Evolutionary conservation across 2,797 vertebrate species (phyloP), one percentile per base, ranked within the genome.

Genomic region (Gymnocypris eckloni): DNA sequence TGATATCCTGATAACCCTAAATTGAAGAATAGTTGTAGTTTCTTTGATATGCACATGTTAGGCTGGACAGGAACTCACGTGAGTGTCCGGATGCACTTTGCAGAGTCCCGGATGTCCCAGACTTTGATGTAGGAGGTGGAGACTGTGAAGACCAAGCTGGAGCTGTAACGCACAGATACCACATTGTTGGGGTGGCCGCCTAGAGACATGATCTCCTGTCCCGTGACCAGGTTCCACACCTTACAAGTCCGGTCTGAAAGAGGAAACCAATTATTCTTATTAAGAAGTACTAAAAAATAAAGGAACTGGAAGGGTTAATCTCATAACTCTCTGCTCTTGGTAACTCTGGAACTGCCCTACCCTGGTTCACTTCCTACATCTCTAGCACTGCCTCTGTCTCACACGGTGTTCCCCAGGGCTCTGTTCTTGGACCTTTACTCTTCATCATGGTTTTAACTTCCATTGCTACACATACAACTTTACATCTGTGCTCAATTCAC

Each of bases 161-260:
- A 97, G 93, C 97, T 98, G 88, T 99, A 99, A 90, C 97, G 98
- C 77, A 99, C 93, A 1, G 98, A 99, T 89, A 99, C 97, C 37
- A 99, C 97, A 3, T 98, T 99, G 94, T 98, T 98, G 85, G 97
- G 98, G 88, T 99, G 98, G 72, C 97, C 96, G 0, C 96, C 96
- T 71, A 99, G 94, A 79, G 98, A 98, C 98, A 99, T 99, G 89
- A 99, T 99, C 94, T 99, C 98, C 93, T 99, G 98, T 69, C 98
- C 98, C 0, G 98, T 99, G 91, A 99, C 98, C 90, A 99, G 95
- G 92, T 99, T 99, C 98, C 98, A 99, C 81, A 99, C 97, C 94
- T 99, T 99, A 93, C 98, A 99, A 72, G 97, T 98, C 22, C 98
- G 97, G 92, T 99, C 98, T 99, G 20, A 80, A 88, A 93, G 3